Evolutionary conservation across 2,888 invertebrate species (phyloP).

Genomic region (Drosophila testacea): DNA sequence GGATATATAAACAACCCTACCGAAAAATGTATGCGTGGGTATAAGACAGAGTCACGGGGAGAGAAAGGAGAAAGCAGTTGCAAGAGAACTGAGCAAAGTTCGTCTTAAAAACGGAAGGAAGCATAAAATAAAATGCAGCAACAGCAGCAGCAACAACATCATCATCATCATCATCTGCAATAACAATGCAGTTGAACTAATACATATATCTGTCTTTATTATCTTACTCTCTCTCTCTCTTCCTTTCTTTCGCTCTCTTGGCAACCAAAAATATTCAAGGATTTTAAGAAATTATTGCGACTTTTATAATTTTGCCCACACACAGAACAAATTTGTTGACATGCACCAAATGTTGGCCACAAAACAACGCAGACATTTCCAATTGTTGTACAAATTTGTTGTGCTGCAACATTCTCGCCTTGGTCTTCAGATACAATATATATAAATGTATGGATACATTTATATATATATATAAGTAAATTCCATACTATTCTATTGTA

Average conservation of each 20-base stretch:
- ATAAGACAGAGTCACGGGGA: conserved; percentile 16
- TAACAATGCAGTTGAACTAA: conserved; percentile 37
- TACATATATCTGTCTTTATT: conserved; percentile 21
- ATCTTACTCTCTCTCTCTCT: background rate
- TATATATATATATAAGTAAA: background rate
- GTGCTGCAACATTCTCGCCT: conserved; percentile 59
- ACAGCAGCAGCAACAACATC: conserved; percentile 31
- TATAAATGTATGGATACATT: conserved; percentile 16
- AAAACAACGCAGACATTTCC: conserved; percentile 54
- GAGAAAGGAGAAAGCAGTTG: background rate
- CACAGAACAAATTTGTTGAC: conserved; percentile 72
- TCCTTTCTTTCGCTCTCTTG: background rate
- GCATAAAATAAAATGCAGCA: conserved; percentile 80
- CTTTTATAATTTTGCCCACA: conserved; percentile 74
- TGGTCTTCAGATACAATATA: conserved; percentile 42
- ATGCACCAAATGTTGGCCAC: conserved; percentile 72
- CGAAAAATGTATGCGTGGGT: conserved; percentile 63
- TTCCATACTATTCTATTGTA: conserved; percentile 16
- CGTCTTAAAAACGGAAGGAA: conserved; percentile 75
- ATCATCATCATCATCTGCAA: conserved; percentile 36
- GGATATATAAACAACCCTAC: conserved; percentile 80
- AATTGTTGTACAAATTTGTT: conserved; percentile 68
- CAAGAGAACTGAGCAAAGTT: conserved; percentile 37
- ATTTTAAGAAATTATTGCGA: conserved; percentile 76
- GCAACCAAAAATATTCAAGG: conserved; percentile 67